Conservation (phyloP, 2,113 vertebrate genomes). For the Eulemur macaco region DNA sequence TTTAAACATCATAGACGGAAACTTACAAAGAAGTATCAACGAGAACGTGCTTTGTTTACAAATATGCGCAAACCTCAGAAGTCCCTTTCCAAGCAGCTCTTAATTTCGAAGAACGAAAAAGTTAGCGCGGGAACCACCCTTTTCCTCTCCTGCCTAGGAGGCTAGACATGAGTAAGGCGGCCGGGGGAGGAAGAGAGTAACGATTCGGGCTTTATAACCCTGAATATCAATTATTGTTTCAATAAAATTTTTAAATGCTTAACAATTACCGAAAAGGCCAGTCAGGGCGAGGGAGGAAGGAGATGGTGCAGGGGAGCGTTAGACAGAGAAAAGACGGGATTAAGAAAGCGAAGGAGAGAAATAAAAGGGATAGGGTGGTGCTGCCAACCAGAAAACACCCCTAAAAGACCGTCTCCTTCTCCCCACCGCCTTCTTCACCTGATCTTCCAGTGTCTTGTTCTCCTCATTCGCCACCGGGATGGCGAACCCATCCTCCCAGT, state of each 20-base stretch:
- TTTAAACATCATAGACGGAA: background rate
- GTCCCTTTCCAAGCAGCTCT: background rate
- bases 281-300: background rate
- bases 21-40: background rate
- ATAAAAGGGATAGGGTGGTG: background rate
- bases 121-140: fast-evolving
- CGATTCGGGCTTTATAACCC: background rate
- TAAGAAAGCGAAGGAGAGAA: background rate
- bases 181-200: background rate
- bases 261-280: background rate
- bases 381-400: background rate
- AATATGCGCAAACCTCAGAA: background rate
- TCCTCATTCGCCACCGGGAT: conserved; percentile 88
- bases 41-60: background rate
- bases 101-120: background rate
- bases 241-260: background rate
- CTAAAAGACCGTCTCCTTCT: fast-evolving
- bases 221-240: background rate
- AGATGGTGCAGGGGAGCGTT: background rate
- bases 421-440: conserved; percentile 74
- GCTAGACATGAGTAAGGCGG: background rate
- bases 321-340: background rate
- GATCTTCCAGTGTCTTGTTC: conserved; percentile 88
- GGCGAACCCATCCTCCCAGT: conserved; percentile 89
- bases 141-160: background rate